Conservation (phyloP, 2,888 invertebrate species). For the Tetragonula carbonaria region DNA sequence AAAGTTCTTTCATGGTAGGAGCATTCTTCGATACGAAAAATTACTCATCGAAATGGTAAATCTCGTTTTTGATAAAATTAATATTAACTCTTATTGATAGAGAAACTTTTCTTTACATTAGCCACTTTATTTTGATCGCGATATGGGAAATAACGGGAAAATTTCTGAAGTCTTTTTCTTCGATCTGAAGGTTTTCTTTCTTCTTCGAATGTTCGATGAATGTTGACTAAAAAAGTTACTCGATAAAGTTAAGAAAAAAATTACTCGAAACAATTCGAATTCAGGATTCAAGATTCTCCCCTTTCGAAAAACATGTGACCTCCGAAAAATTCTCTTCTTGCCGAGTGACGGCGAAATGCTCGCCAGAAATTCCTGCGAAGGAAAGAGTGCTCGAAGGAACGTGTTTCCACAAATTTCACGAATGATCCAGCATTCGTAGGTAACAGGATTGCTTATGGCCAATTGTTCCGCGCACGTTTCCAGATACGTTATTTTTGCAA, state of each 20-base stretch:
- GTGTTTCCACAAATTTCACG: slow-evolving; percentile 47
- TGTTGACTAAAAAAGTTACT: not conserved
- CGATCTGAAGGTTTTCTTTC: too few relatives aligned
- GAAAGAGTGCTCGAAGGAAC: not conserved
- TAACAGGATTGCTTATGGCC: slow-evolving; percentile 45
- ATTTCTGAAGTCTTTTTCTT: too few relatives aligned
- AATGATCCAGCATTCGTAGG: slow-evolving; percentile 29
- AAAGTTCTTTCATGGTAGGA: not conserved
- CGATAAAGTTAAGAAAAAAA: not conserved
- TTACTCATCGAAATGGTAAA: not conserved
- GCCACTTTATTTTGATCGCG: not conserved
- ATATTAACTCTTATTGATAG: not conserved
- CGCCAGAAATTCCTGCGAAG: not conserved
- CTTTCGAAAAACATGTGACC: not conserved
- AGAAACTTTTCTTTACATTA: not conserved
- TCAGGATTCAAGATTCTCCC: not conserved
- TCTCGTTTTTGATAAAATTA: not conserved
- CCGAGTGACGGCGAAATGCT: not conserved
- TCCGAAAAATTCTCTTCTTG: not conserved
- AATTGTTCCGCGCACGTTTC: slow-evolving; percentile 55
- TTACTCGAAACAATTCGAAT: not conserved
- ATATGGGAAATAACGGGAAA: too few relatives aligned
- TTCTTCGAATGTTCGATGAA: not conserved
- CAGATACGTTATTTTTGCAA: slow-evolving; percentile 66
- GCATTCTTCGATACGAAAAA: not conserved